Percentiles rank a stretch among this genome's conserved stretches.
These are phyloP conservation scores for Solen grandis DNA, from an alignment of 1,140 invertebrate genomes.

Conservation along the genomic window DNA sequence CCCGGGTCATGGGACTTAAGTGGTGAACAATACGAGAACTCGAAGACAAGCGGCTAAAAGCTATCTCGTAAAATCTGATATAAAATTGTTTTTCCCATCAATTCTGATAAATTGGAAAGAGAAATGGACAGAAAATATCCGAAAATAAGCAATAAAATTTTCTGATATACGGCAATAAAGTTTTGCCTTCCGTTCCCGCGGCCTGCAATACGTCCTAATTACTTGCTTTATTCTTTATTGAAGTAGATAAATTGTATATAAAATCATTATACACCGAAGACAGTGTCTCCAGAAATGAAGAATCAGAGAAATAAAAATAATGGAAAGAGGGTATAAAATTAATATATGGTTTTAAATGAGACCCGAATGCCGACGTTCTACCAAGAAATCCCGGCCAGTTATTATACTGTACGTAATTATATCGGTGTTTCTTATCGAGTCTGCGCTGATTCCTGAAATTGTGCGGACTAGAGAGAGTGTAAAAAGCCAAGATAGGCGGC, in stretches of 20 bases:
- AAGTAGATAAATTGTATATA: constrained; percentile 60
- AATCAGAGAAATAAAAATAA: constrained; percentile 53
- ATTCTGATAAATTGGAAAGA: constrained; percentile 53
- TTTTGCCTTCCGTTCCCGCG: constrained; percentile 27
- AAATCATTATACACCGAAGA: constrained; percentile 54
- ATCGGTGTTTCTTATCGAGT: no score
- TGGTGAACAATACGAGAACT: constrained; percentile 50
- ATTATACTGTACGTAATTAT: no score
- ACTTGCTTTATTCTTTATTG: constrained; percentile 13
- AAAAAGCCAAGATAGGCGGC: no score
- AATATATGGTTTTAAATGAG: constrained; percentile 33
- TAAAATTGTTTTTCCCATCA: constrained; percentile 55
- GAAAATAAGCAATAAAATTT: constrained; percentile 61
- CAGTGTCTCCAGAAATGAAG: constrained; percentile 44
- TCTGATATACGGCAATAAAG: constrained; percentile 52
- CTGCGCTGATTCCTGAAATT: no score
- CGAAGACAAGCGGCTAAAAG: constrained; percentile 58
- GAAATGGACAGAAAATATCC: constrained; percentile 57
- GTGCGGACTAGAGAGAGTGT: no score
- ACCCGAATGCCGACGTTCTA: no score
- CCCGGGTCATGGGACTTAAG: constrained; percentile 29
- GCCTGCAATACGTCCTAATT: constrained; percentile 33
- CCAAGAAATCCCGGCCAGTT: no score
- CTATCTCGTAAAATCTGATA: constrained; percentile 58
- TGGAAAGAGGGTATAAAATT: constrained; percentile 41